Percentiles rank a stretch among this genome's conserved stretches.
Conservation (phyloP, 2,888 invertebrate genomes). For the Hymenopus coronatus region DNA sequence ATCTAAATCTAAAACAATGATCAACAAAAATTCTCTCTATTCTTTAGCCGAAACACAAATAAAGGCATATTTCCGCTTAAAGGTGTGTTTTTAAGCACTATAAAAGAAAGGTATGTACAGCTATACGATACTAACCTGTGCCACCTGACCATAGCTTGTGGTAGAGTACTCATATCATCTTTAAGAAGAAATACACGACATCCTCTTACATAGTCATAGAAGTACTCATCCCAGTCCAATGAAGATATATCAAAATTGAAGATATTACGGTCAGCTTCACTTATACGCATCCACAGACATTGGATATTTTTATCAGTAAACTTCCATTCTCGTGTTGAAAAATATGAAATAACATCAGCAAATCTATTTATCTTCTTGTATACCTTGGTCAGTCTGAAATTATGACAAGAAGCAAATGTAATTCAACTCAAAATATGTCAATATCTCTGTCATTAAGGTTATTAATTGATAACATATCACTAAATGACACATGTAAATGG, state of each 20-base stretch:
- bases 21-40: neutral
- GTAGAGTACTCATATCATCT: constrained; percentile 72
- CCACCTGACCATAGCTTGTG: constrained; percentile 61
- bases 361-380: constrained; percentile 74
- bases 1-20: neutral
- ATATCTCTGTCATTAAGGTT: neutral
- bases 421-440: neutral
- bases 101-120: neutral
- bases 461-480: no score
- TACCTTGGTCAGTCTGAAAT: constrained; percentile 67
- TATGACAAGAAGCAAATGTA: neutral
- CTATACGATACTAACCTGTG: constrained; percentile 48
- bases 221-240: constrained; percentile 73
- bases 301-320: constrained; percentile 63
- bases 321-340: constrained; percentile 74
- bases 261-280: constrained; percentile 56
- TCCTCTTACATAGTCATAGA: constrained; percentile 67
- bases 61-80: no score
- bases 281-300: constrained; percentile 57
- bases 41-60: no score
- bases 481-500: no score
- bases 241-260: constrained; percentile 71
- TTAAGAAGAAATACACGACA: constrained; percentile 74
- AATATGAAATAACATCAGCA: constrained; percentile 71
- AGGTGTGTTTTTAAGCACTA: neutral